Evolutionary conservation across 2,797 vertebrate species (phyloP), one percentile per base, ranked within the genome.

Genomic region (Selene dorsalis): DNA sequence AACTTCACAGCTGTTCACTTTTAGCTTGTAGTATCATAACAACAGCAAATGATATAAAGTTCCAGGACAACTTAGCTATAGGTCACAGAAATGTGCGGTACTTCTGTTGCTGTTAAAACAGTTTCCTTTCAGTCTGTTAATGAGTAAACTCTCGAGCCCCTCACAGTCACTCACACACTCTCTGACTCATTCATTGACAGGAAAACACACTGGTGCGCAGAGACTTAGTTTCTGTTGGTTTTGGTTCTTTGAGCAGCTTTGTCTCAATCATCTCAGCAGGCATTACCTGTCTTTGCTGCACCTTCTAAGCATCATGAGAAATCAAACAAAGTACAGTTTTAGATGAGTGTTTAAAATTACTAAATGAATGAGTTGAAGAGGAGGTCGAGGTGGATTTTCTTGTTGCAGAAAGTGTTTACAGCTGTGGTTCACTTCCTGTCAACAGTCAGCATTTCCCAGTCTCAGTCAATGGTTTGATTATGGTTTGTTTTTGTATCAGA

Each of bases 51-150:
- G 4, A 52, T 9, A 48, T n/a, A 30, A 0, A 45, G 8, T 22
- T 30, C 5, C 17, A 22, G 28, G 20, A 28, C 24, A 55, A 6
- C n/a, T 20, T 24, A 16, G 11, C 26, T 59, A 38, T 12, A 20
- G 8, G 22, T 39, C 43, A 52, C 18, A 60, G 26, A 12, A n/a
- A 45, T 53, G 16, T 6, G 14, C 0, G 0, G n/a, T 56, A 17
- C 6, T 59, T 75, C 32, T 68, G 56, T 60, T 16, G 1, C 35
- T 22, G 24, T 48, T 57, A 24, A 30, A 57, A 38, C 12, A 1
- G 14, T 47, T 55, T 24, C n/a, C 7, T 55, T 57, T 50, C 52
- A 17, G 53, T 65, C 32, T 70, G 67, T 71, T 45, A 53, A 38
- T 57, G 43, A 58, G 43, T 22, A 45, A 63, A 69, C 22, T 63